Evolutionary conservation across 2,888 invertebrate species (phyloP), one percentile per base, ranked within the genome.

Genomic region (Zaprionus obscuricornis): DNA sequence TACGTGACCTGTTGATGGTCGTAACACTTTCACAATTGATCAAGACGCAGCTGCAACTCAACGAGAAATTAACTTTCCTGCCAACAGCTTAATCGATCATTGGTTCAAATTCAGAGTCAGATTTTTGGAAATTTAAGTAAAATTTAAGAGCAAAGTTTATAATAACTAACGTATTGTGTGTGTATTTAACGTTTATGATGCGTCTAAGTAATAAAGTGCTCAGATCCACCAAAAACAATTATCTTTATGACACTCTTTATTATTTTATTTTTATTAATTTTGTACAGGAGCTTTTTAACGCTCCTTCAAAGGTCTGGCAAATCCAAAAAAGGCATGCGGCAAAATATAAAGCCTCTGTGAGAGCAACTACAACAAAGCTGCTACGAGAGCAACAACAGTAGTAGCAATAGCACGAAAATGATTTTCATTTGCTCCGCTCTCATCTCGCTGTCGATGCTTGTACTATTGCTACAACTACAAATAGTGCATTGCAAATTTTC

Each of bases 1-100:
- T 98, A 89, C 98, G 99, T 91, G 99, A 99, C 92, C 93, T 99
- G 81, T 92, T 99, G 84, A 99, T 99, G 99, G 97, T 97, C 31
- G 95, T 98, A 79, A 98, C 98, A 34, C 92, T 99, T 59, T 96
- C 98, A 8, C 98, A 98, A 88, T 92, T 99, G 59, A 97, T 98
- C 86, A 97, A 98, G 91, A 98, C 98, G 1, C 98, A 99, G 91
- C 92, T 99, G 83, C 96, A 97, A 87, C 92, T 99, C 49, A 98
- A 98, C 91, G 99, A 99, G 91, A 98, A 98, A 91, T 92, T 99
- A 36, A 96, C 96, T 4, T 92, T 96, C 76, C 92, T 97, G 73
- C 96, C 96, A 36, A 94, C 96, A 18, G 89, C 92, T 73, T 93
- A 91, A 46, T 31, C 26, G 11, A n/a, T n/a, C n/a, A n/a, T n/a